Conservation (phyloP, 2,888 invertebrate genomes). For the Cremastobaeus sp. region DNA sequence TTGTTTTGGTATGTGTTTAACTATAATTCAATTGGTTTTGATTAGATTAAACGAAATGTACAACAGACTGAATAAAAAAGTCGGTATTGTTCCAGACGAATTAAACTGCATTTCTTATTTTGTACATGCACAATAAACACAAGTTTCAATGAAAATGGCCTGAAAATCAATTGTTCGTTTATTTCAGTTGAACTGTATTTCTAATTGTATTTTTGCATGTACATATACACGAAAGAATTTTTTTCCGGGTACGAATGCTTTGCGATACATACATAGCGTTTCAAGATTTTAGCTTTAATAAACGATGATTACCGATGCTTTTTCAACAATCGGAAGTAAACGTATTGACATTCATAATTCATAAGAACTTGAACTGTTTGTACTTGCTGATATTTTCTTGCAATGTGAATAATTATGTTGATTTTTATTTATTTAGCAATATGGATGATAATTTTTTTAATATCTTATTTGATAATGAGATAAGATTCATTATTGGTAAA, state of each 20-base stretch:
- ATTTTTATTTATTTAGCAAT: no score
- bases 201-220: not conserved
- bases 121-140: no score
- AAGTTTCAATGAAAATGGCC: slow-evolving; percentile 4
- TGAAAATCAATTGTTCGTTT: not conserved
- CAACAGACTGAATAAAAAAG: no score
- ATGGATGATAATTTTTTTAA: no score
- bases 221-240: slow-evolving; percentile 13
- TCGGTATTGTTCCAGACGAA: no score
- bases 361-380: slow-evolving; percentile 27
- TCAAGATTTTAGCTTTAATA: slow-evolving; percentile 43
- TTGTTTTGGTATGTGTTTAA: no score
- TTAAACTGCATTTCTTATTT: no score
- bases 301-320: slow-evolving; percentile 24
- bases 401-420: not conserved
- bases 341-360: slow-evolving; percentile 28
- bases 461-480: no score
- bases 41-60: no score
- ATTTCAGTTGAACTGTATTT: not conserved
- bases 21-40: no score
- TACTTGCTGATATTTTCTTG: slow-evolving; percentile 3
- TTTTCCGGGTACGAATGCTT: slow-evolving; percentile 36
- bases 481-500: no score
- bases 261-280: slow-evolving; percentile 24
- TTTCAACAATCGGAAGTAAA: slow-evolving; percentile 29